phyloP scores from a whole-genome alignment of 2,888 invertebrate species.

The Andrena flavipes region DNA sequence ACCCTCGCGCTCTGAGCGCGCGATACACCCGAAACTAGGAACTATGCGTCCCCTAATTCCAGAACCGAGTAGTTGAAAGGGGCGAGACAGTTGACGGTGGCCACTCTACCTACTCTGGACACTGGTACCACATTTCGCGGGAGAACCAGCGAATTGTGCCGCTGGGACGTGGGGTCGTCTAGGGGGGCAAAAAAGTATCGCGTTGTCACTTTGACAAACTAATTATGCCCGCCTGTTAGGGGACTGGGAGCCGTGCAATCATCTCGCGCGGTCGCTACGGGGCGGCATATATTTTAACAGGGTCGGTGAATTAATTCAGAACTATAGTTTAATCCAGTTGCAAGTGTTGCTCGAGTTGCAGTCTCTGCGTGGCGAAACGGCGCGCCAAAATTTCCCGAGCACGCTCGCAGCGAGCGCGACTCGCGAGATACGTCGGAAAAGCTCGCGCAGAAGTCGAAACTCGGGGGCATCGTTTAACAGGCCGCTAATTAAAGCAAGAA shows the following conservation, averaged over 20 bases:
- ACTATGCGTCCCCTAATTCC: background rate
- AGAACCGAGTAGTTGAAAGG: background rate
- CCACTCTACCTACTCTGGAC: background rate
- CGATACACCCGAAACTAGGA: background rate
- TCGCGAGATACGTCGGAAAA: too few species aligned
- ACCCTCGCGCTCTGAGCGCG: background rate
- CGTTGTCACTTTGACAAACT: constrained; percentile 56
- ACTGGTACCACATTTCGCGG: background rate
- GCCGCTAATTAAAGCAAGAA: too few species aligned
- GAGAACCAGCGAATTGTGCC: constrained; percentile 42
- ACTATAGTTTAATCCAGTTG: constrained; percentile 61
- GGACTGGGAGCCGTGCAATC: constrained; percentile 29
- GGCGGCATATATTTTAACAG: constrained; percentile 43
- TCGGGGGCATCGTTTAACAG: too few species aligned
- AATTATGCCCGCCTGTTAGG: constrained; percentile 41
- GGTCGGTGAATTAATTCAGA: constrained; percentile 55
- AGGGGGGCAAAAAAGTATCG: constrained; percentile 39
- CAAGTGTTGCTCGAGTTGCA: constrained; percentile 37
- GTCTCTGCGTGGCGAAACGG: background rate
- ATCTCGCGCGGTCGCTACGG: constrained; percentile 25
- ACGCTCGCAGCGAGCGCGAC: background rate
- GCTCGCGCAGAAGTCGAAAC: too few species aligned
- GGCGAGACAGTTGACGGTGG: background rate
- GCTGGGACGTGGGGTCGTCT: constrained; percentile 22
- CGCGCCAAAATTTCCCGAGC: constrained; percentile 20